These are phyloP conservation scores for Ameiurus melas DNA, from an alignment of 2,113 vertebrate species.

Conservation along the genomic window DNA sequence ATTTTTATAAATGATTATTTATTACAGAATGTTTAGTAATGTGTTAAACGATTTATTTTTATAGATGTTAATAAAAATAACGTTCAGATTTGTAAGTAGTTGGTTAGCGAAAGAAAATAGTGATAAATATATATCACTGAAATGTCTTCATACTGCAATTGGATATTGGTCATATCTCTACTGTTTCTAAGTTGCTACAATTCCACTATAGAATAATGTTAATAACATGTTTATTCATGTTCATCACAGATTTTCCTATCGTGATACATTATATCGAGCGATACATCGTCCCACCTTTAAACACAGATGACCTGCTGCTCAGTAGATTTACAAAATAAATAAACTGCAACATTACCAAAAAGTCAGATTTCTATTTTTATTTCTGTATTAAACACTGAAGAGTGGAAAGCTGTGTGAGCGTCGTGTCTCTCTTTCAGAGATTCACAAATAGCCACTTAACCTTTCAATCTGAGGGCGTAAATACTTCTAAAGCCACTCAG, in stretches of 20 bases:
- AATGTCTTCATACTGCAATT: neutral
- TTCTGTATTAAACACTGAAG: neutral
- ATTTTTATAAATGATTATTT: neutral
- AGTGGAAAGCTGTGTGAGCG: neutral
- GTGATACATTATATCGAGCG: neutral
- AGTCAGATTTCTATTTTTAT: neutral
- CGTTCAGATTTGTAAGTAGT: neutral
- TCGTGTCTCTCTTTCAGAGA: neutral
- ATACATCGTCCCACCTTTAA: neutral
- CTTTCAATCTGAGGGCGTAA: neutral
- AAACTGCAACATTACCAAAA: neutral
- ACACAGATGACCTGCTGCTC: neutral
- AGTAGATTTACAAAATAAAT: neutral
- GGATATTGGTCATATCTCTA: no score
- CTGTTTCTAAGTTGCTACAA: neutral
- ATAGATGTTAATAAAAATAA: neutral
- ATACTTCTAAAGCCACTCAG: neutral
- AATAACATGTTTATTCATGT: neutral
- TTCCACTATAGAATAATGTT: neutral
- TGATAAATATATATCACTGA: neutral
- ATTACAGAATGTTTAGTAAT: neutral
- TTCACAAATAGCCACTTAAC: conserved; percentile 11
- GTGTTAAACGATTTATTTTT: neutral
- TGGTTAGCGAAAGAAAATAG: no score
- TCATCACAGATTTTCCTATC: neutral